Evolutionary conservation across 2,113 vertebrate species (phyloP).

Genomic region (Equus przewalskii): DNA sequence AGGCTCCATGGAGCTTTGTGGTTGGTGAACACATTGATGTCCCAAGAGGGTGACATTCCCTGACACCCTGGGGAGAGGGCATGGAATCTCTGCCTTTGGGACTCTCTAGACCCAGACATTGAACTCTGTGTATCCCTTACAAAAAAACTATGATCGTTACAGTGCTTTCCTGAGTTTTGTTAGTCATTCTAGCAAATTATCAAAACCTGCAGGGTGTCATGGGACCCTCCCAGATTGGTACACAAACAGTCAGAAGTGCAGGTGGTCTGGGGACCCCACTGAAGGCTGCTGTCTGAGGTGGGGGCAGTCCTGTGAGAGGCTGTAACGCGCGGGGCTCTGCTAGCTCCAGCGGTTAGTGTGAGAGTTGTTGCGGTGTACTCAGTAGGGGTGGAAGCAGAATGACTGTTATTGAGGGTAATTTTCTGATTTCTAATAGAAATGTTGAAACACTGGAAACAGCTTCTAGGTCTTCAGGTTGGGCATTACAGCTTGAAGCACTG

Average conservation of each 20-base stretch:
- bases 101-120: too few relatives aligned
- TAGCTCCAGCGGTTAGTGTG: neutral
- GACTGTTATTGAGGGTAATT: neutral
- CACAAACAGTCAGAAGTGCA: neutral
- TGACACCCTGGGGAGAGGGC: neutral
- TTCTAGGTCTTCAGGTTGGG: neutral
- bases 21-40: neutral
- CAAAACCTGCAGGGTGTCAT: neutral
- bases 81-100: neutral
- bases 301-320: neutral
- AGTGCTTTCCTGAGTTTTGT: neutral
- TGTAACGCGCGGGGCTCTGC: neutral
- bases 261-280: neutral
- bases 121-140: neutral
- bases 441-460: neutral
- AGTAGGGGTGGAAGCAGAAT: neutral
- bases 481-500: neutral
- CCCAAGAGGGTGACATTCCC: neutral
- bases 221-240: neutral
- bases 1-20: neutral
- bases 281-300: neutral
- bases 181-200: neutral
- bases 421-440: conserved; percentile 12
- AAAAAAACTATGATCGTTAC: neutral
- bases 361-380: neutral